These are phyloP conservation scores for Dysmachus trigonus DNA, from an alignment of 2,888 invertebrate species.

Conservation along the genomic window DNA sequence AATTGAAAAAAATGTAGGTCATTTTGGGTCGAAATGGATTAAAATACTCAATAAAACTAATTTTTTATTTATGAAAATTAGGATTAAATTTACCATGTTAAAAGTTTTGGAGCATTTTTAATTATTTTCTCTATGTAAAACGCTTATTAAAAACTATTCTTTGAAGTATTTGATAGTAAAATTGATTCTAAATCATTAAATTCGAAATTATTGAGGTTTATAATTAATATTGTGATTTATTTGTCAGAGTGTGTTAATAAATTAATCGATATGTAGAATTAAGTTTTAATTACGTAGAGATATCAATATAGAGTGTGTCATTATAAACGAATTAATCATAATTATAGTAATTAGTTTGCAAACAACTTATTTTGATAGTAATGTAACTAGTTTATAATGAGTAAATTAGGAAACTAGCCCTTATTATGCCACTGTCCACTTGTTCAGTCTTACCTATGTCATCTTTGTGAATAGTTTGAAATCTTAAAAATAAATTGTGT, in stretches of 20 bases:
- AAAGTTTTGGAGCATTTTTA: no score
- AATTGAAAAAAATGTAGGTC: no score
- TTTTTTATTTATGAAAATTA: no score
- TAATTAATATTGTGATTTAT: no score
- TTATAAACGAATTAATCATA: not conserved
- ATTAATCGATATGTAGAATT: not conserved
- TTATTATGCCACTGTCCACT: no score
- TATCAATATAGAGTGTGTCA: not conserved
- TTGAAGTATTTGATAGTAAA: no score
- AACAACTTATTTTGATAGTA: not conserved
- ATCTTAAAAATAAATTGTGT: not conserved
- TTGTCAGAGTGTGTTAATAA: not conserved
- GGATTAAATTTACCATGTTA: no score
- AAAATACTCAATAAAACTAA: no score
- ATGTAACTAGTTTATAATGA: not conserved
- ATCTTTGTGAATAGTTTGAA: not conserved
- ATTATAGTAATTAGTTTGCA: not conserved
- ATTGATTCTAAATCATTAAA: no score
- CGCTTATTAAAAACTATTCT: no score
- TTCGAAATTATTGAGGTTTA: not conserved
- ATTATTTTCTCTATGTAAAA: no score
- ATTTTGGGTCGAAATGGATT: no score
- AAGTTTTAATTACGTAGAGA: not conserved
- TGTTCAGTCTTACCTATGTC: not conserved
- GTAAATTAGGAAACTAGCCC: not conserved